phyloP scores from a whole-genome alignment of 2,888 invertebrate species.

The Byasa hedistus region DNA sequence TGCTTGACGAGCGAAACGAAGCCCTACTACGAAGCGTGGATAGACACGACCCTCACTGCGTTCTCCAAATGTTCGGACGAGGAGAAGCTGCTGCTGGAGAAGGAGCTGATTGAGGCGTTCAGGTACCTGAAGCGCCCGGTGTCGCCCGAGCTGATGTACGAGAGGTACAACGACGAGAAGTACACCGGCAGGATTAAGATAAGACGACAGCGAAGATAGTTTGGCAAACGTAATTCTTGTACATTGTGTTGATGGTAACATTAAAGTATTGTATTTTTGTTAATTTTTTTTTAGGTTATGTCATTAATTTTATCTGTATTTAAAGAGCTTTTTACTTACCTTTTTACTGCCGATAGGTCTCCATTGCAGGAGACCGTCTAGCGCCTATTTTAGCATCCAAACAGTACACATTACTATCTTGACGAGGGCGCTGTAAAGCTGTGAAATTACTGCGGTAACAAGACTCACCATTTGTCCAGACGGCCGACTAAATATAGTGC shows the following conservation, averaged over 20 bases:
- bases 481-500: too few relatives aligned
- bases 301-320: background rate
- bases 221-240: background rate
- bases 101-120: constrained; percentile 41
- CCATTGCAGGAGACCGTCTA: too few relatives aligned
- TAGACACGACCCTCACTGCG: constrained; percentile 56
- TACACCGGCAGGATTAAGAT: constrained; percentile 60
- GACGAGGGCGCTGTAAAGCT: too few relatives aligned
- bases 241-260: background rate
- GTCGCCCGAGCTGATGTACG: constrained; percentile 49
- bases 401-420: too few relatives aligned
- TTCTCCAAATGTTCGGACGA: constrained; percentile 45
- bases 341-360: too few relatives aligned
- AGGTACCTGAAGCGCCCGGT: constrained; percentile 38
- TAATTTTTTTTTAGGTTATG: background rate
- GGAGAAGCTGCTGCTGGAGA: constrained; percentile 41
- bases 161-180: constrained; percentile 49
- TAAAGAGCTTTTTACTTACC: background rate
- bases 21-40: constrained; percentile 70
- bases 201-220: constrained; percentile 31
- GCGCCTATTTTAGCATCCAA: too few relatives aligned
- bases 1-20: constrained; percentile 50
- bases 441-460: too few relatives aligned
- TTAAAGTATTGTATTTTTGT: background rate
- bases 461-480: too few relatives aligned